A percentile compares a stretch with the other conserved stretches of the same genome.
Evolutionary conservation across 2,113 vertebrate genomes (phyloP).

Genomic region (Pseudonaja textilis): DNA sequence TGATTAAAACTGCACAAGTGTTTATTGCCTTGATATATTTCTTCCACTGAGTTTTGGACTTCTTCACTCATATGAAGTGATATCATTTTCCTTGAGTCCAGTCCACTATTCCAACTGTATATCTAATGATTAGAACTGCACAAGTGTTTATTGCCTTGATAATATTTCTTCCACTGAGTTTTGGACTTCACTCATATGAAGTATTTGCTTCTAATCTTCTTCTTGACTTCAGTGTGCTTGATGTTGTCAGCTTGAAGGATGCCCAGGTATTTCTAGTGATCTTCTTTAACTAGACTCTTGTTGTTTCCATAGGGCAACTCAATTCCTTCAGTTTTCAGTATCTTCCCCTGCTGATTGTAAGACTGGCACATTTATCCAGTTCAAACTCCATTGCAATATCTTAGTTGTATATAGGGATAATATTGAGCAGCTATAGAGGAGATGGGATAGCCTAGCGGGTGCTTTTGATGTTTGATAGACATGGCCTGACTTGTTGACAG

Average conservation of each 20-base stretch:
- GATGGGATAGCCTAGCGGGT: background rate
- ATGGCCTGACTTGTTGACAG: background rate
- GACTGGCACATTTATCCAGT: background rate
- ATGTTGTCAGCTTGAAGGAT: background rate
- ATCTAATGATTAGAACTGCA: background rate
- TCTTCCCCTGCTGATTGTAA: background rate
- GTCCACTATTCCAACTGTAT: background rate
- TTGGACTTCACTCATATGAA: background rate
- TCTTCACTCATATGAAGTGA: no score
- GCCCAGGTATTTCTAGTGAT: background rate
- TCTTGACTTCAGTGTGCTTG: background rate
- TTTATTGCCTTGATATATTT: background rate
- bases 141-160: background rate
- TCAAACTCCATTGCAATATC: background rate
- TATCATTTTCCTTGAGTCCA: background rate
- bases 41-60: background rate
- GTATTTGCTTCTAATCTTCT: background rate
- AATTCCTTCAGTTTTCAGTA: background rate
- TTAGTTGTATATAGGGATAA: background rate
- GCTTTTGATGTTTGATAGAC: background rate
- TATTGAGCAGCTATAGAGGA: background rate
- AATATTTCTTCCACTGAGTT: background rate
- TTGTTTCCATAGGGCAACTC: background rate
- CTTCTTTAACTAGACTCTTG: background rate
- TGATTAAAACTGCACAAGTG: background rate